Evolutionary conservation across 2,888 invertebrate species (phyloP).

Genomic region (Pristionchus entomophagus): DNA sequence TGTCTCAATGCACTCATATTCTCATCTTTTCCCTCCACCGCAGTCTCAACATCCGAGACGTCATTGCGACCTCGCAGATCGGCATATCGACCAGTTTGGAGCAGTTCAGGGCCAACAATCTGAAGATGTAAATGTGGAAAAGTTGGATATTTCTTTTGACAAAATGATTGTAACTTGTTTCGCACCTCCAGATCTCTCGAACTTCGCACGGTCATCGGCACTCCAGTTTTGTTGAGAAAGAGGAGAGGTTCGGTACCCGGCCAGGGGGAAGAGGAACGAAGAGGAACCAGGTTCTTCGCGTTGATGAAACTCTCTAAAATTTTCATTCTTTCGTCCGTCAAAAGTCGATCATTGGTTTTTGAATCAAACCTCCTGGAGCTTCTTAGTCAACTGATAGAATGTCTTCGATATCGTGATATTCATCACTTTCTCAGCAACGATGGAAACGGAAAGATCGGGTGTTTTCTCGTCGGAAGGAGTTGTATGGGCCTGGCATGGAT

Average conservation of each 20-base stretch:
- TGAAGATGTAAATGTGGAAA: background rate
- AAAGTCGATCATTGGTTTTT: background rate
- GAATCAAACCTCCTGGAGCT: background rate
- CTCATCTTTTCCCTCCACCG: background rate
- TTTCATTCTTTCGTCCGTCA: background rate
- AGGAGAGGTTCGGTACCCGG: background rate
- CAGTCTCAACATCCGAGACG: background rate
- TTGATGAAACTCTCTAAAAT: background rate
- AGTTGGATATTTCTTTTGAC: background rate
- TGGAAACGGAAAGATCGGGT: background rate
- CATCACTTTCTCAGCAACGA: background rate
- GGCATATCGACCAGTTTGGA: background rate
- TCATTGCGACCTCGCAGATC: background rate
- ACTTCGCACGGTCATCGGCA: background rate
- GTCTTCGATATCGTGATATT: background rate
- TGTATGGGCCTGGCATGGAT: background rate
- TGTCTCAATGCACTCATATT: background rate
- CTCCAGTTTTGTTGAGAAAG: background rate
- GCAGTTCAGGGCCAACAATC: background rate
- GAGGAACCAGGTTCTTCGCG: background rate
- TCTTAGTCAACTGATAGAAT: background rate
- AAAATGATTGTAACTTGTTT: background rate
- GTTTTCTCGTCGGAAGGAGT: background rate
- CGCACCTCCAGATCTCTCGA: background rate
- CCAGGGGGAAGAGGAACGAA: background rate